Evolutionary conservation across 2,797 vertebrate species (phyloP).

Genomic region (Galaxias olidus): DNA sequence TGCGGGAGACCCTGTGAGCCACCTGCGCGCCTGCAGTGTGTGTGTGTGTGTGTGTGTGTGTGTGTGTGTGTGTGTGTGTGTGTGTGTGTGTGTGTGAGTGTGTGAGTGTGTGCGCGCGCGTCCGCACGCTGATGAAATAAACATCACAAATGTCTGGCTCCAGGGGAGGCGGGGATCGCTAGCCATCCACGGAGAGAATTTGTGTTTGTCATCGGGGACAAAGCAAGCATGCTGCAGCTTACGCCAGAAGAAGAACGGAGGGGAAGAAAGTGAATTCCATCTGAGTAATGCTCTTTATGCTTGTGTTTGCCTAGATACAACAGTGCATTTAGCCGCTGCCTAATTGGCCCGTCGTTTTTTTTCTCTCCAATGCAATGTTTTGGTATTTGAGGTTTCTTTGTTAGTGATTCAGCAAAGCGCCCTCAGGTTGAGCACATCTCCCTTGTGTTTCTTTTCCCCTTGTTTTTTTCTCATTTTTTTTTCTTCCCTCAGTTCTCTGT

Average conservation of each 20-base stretch:
- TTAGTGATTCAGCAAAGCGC: slow-evolving; percentile 46
- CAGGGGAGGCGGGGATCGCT: slow-evolving; percentile 37
- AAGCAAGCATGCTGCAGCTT: slow-evolving; percentile 49
- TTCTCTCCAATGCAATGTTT: slow-evolving; percentile 39
- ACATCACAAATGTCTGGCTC: slow-evolving; percentile 57
- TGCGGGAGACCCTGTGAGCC: slow-evolving; percentile 45
- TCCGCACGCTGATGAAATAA: slow-evolving; percentile 62
- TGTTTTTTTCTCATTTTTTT: slow-evolving; percentile 21
- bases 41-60: slow-evolving; percentile 9
- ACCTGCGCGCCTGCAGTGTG: slow-evolving; percentile 45
- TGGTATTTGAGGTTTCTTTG: slow-evolving; percentile 19
- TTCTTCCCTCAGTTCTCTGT: slow-evolving; percentile 38
- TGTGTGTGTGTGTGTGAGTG: background rate
- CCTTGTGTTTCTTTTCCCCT: slow-evolving; percentile 27
- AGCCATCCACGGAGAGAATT: slow-evolving; percentile 48
- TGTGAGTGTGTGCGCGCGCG: slow-evolving; percentile 9
- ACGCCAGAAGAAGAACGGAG: slow-evolving; percentile 9
- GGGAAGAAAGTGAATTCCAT: slow-evolving; percentile 7
- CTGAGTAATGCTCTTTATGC: slow-evolving; percentile 3
- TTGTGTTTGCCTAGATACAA: slow-evolving; percentile 7
- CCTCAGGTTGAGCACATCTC: slow-evolving; percentile 48
- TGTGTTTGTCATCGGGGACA: slow-evolving; percentile 52
- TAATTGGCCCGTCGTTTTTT: slow-evolving; percentile 46
- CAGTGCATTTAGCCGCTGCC: slow-evolving; percentile 18
- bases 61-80: slow-evolving; percentile 19